Percentiles rank a stretch among this genome's conserved stretches.
Conservation (phyloP, 2,113 vertebrate genomes). For the Euleptes europaea region DNA sequence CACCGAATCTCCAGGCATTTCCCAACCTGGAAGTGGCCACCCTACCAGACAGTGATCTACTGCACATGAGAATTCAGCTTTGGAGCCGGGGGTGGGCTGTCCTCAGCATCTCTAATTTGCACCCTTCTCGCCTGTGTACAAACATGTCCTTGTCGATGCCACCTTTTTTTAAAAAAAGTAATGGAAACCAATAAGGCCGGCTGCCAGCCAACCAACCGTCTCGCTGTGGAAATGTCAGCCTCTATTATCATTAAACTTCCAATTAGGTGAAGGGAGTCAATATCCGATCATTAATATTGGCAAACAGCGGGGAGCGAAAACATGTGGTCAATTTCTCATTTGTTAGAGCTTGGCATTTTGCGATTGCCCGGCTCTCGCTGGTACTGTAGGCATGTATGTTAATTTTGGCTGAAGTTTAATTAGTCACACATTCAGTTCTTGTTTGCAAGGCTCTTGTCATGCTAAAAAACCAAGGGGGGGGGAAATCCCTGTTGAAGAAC, state of each 20-base stretch:
- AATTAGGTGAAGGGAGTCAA: constrained; percentile 34
- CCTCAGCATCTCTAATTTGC: constrained; percentile 4
- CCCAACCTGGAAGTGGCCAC: too few species aligned
- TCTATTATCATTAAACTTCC: constrained; percentile 29
- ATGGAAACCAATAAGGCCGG: not conserved
- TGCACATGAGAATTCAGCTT: not conserved
- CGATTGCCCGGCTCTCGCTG: not conserved
- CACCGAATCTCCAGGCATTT: too few species aligned
- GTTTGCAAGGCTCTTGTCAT: constrained; percentile 44
- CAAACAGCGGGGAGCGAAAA: constrained; percentile 19
- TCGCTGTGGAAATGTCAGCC: constrained; percentile 13
- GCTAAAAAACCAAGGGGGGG: not conserved
- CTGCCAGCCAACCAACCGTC: not conserved
- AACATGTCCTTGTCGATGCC: constrained; percentile 2
- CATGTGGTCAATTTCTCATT: constrained; percentile 36
- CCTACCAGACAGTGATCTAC: not conserved
- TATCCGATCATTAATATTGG: constrained; percentile 44
- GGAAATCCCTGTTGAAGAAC: not conserved
- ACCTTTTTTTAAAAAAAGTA: constrained; percentile 12
- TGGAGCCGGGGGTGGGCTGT: not conserved
- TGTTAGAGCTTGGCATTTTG: constrained; percentile 40
- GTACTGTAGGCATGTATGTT: constrained; percentile 37
- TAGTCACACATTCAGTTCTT: constrained; percentile 55
- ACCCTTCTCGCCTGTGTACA: not conserved
- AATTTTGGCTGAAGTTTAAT: constrained; percentile 62